Evolutionary conservation across 2,113 vertebrate genomes (phyloP).

Genomic region (Vicugna pacos): DNA sequence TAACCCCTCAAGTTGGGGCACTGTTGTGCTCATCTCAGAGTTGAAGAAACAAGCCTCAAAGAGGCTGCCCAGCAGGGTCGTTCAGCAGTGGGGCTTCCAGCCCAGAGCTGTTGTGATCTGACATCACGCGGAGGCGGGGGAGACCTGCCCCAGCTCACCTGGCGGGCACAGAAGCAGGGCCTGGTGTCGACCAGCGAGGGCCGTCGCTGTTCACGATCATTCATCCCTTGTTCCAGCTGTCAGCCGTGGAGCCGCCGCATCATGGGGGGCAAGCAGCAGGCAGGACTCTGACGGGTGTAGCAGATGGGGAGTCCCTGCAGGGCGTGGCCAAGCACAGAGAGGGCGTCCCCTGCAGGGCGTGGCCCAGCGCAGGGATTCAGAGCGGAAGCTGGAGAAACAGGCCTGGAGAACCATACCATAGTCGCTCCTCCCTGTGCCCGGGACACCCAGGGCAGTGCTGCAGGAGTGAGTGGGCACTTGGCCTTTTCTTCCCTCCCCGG

Average conservation of each 20-base stretch:
- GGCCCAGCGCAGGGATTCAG: rapidly evolving
- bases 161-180: not conserved
- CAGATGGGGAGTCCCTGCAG: not conserved
- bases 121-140: rapidly evolving
- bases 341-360: no score
- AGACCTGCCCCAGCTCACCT: no score
- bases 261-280: not conserved
- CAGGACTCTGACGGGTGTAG: rapidly evolving
- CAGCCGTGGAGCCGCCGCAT: rapidly evolving
- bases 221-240: rapidly evolving
- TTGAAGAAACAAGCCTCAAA: not conserved
- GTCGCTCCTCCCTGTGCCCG: rapidly evolving
- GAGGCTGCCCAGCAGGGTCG: rapidly evolving
- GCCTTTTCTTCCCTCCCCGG: not conserved
- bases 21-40: not conserved
- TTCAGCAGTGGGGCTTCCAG: not conserved
- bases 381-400: not conserved
- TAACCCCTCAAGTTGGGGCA: no score
- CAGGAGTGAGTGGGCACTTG: not conserved
- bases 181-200: rapidly evolving
- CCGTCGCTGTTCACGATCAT: rapidly evolving
- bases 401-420: not conserved
- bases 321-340: no score
- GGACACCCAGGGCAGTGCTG: no score
- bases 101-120: not conserved